Percentiles rank a stretch among this genome's conserved stretches.
phyloP scores from a whole-genome alignment of 2,888 invertebrate genomes.

The Neuroscelio doddi region DNA sequence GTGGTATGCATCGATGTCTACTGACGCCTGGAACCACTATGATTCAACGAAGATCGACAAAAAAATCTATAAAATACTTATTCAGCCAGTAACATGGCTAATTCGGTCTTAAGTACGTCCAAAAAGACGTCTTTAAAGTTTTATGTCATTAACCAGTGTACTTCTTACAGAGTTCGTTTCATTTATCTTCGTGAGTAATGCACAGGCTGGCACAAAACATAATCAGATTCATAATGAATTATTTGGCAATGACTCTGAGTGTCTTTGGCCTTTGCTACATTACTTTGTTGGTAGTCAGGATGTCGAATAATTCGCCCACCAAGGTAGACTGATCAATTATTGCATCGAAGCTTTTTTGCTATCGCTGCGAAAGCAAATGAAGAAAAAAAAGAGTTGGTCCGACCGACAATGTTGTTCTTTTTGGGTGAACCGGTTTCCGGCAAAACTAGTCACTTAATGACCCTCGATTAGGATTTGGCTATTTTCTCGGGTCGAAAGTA shows the following conservation, averaged over 20 bases:
- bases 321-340: constrained; percentile 48
- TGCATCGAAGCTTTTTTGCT: constrained; percentile 46
- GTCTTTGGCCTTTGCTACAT: constrained; percentile 44
- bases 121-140: not conserved
- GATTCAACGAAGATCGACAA: too few relatives aligned
- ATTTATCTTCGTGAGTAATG: too few relatives aligned
- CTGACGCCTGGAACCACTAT: too few relatives aligned
- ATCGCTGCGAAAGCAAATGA: constrained; percentile 29
- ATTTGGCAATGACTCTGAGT: constrained; percentile 44
- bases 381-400: constrained; percentile 33
- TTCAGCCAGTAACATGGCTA: too few relatives aligned
- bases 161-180: too few relatives aligned
- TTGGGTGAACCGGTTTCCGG: constrained; percentile 45
- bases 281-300: constrained; percentile 16
- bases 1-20: constrained; percentile 14
- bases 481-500: constrained; percentile 33
- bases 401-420: constrained; percentile 29
- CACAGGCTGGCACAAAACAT: constrained; percentile 19
- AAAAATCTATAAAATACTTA: too few relatives aligned
- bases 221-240: constrained; percentile 46
- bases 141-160: too few relatives aligned
- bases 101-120: too few relatives aligned
- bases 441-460: constrained; percentile 42
- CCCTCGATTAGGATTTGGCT: constrained; percentile 20
- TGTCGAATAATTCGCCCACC: constrained; percentile 43